These are phyloP conservation scores for Formica aserva DNA, from an alignment of 2,888 invertebrate genomes.

Conservation along the genomic window DNA sequence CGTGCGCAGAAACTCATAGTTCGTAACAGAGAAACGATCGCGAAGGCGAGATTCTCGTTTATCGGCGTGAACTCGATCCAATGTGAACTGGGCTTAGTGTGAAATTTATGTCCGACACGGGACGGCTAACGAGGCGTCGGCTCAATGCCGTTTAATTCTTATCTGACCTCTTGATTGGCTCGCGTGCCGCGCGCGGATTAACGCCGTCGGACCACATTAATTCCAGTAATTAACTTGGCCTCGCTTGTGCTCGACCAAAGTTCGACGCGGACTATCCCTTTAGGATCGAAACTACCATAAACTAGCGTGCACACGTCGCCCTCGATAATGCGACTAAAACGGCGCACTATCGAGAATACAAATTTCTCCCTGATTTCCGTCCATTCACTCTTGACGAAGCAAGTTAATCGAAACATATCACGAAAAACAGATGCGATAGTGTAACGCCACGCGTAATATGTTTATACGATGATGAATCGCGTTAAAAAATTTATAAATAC, in stretches of 20 bases:
- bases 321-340: conserved; percentile 39
- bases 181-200: conserved; percentile 79
- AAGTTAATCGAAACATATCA: not conserved
- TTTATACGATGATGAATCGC: not conserved
- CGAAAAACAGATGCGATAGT: not conserved
- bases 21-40: conserved; percentile 14
- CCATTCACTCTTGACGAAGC: conserved; percentile 12
- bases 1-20: conserved; percentile 52
- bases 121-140: conserved; percentile 75
- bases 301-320: conserved; percentile 29
- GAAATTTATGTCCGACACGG: conserved; percentile 73
- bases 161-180: conserved; percentile 78
- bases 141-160: conserved; percentile 78
- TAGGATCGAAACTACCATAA: conserved; percentile 42
- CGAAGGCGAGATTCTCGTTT: conserved; percentile 50
- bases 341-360: conserved; percentile 4
- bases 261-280: conserved; percentile 42
- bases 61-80: conserved; percentile 53
- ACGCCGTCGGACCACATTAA: conserved; percentile 76
- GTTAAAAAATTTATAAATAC: not conserved
- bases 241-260: conserved; percentile 54
- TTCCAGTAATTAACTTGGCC: conserved; percentile 74
- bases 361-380: conserved; percentile 16
- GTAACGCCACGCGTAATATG: not conserved
- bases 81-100: conserved; percentile 56